A percentile compares a stretch with the other conserved stretches of the same genome.
Evolutionary conservation across 2,888 invertebrate genomes (phyloP).

Genomic region (Pheosia tremula): DNA sequence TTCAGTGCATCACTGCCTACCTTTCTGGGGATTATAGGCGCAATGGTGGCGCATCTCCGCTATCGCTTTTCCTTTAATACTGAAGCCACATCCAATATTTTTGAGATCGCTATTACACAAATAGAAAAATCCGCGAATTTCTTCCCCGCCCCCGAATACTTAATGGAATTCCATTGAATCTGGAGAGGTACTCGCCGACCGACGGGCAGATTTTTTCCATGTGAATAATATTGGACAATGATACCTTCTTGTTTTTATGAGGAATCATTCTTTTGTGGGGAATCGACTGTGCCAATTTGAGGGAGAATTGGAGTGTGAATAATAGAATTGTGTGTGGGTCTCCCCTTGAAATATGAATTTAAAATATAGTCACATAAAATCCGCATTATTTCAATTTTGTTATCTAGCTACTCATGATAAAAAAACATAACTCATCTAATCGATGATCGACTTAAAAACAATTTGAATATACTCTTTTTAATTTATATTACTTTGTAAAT

Average conservation of each 20-base stretch:
- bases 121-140: constrained; percentile 1
- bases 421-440: no score
- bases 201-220: constrained; percentile 24
- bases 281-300: constrained; percentile 12
- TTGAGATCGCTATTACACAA: neutral
- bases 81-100: neutral
- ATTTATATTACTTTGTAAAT: no score
- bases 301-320: constrained; percentile 16
- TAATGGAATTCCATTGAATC: constrained; percentile 26
- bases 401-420: no score
- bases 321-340: constrained; percentile 13
- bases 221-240: constrained; percentile 29
- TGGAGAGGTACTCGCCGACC: constrained; percentile 11
- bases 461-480: no score
- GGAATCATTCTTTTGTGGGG: constrained; percentile 12
- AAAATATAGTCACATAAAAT: no score
- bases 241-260: constrained; percentile 13
- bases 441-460: no score
- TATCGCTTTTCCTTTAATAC: neutral
- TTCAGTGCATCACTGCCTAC: no score
- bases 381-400: no score
- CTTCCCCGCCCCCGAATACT: constrained; percentile 16
- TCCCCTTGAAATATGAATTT: neutral
- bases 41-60: no score
- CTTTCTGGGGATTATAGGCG: no score